Evolutionary conservation across 2,888 invertebrate species (phyloP).

Genomic region (Galeruca laticollis): DNA sequence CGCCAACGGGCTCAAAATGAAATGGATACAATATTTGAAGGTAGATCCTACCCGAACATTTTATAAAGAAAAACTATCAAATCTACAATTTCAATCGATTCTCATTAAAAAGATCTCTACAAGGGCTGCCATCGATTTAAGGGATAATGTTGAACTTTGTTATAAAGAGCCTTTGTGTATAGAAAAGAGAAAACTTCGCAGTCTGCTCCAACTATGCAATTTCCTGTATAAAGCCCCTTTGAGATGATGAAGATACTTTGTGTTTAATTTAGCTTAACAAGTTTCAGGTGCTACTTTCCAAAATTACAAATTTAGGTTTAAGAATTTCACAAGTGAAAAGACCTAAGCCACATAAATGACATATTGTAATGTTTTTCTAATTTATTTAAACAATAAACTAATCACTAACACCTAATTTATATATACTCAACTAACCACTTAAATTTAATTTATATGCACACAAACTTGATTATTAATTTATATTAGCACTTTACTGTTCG

Average conservation of each 20-base stretch:
- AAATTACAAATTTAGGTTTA: not conserved
- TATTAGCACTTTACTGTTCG: too few species aligned
- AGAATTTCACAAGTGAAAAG: slow-evolving; percentile 4
- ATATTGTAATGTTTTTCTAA: too few species aligned
- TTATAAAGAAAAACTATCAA: not conserved
- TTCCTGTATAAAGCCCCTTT: not conserved
- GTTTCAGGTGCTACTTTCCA: not conserved
- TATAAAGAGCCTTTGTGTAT: not conserved
- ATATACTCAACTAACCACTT: too few species aligned
- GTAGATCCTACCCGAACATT: slow-evolving; percentile 10
- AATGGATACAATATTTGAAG: not conserved
- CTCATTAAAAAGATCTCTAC: slow-evolving; percentile 20
- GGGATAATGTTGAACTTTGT: slow-evolving; percentile 5
- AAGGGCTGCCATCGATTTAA: slow-evolving; percentile 16
- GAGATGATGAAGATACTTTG: not conserved
- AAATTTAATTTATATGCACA: too few species aligned
- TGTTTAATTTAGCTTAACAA: slow-evolving; percentile 18
- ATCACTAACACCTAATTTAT: too few species aligned
- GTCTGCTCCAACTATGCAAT: not conserved
- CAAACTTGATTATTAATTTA: too few species aligned
- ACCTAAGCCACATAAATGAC: not conserved
- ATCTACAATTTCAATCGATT: slow-evolving; percentile 4
- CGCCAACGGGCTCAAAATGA: not conserved
- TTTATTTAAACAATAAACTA: too few species aligned
- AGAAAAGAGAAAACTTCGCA: not conserved